These are phyloP conservation scores for Cirrhinus molitorella DNA, from an alignment of 2,797 vertebrate species.

Conservation along the genomic window DNA sequence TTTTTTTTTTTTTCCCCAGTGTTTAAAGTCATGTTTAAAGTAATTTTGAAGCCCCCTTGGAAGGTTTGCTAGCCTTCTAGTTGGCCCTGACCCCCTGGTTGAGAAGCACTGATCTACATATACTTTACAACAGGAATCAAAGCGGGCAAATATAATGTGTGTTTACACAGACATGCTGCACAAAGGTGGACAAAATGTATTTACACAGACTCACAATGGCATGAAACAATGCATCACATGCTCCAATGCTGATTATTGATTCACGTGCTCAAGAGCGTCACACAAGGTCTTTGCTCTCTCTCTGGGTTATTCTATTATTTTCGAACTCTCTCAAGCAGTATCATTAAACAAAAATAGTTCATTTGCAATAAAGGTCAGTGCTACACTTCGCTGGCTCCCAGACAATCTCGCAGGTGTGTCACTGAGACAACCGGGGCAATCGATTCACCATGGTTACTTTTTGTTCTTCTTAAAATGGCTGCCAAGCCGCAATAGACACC, in stretches of 20 bases:
- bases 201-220: conserved; percentile 14
- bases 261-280: not conserved
- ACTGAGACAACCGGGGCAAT: conserved; percentile 44
- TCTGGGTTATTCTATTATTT: conserved; percentile 68
- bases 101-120: not conserved
- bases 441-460: conserved; percentile 49
- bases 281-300: conserved; percentile 30
- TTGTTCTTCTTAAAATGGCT: conserved; percentile 35
- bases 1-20: no score
- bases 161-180: not conserved
- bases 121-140: not conserved
- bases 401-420: conserved; percentile 54
- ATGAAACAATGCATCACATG: conserved; percentile 8
- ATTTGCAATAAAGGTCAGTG: conserved; percentile 78
- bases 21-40: no score
- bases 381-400: conserved; percentile 70
- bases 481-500: conserved; percentile 49
- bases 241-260: not conserved
- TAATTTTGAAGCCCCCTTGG: not conserved
- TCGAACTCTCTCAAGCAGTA: conserved; percentile 68
- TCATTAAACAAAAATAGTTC: conserved; percentile 80
- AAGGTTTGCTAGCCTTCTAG: not conserved
- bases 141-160: not conserved
- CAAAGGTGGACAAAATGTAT: not conserved
- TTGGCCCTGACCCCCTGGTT: not conserved